phyloP scores from a whole-genome alignment of 2,113 vertebrate genomes.

The Xiphophorus hellerii region DNA sequence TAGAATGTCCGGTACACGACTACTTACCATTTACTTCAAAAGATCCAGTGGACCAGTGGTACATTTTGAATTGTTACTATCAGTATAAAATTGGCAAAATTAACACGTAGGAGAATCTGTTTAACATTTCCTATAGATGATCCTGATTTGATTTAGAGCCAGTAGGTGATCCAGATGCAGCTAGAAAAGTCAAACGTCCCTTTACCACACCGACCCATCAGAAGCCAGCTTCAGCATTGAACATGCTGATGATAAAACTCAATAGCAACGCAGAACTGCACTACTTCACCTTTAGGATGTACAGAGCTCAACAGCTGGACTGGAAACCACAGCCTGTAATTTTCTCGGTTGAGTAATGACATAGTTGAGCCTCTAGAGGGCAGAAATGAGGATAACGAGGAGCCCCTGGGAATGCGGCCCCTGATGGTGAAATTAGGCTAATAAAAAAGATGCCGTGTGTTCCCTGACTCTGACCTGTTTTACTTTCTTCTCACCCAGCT shows the following conservation, averaged over 20 bases:
- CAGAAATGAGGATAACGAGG: slow-evolving; percentile 62
- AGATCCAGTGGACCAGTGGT: no score
- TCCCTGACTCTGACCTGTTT: slow-evolving; percentile 22
- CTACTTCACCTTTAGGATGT: neutral
- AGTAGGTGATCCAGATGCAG: neutral
- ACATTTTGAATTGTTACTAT: no score
- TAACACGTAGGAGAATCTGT: no score
- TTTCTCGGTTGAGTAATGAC: slow-evolving; percentile 15
- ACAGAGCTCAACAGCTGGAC: neutral
- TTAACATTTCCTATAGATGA: neutral
- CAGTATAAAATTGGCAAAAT: no score
- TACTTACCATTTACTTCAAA: no score
- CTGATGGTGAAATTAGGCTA: slow-evolving; percentile 62
- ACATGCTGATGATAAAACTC: no score
- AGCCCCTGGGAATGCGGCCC: slow-evolving; percentile 37
- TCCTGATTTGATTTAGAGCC: neutral
- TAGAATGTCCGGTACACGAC: no score
- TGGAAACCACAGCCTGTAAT: slow-evolving; percentile 9
- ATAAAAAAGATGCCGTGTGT: slow-evolving; percentile 30
- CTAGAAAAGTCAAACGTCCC: no score
- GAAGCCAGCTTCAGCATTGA: no score
- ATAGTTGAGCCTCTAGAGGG: slow-evolving; percentile 51
- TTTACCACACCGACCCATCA: no score
- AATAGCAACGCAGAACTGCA: no score
- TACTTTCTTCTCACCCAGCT: slow-evolving; percentile 14